These are phyloP conservation scores for Brachyopa scutellaris DNA, from an alignment of 2,888 invertebrate genomes.

Conservation along the genomic window DNA sequence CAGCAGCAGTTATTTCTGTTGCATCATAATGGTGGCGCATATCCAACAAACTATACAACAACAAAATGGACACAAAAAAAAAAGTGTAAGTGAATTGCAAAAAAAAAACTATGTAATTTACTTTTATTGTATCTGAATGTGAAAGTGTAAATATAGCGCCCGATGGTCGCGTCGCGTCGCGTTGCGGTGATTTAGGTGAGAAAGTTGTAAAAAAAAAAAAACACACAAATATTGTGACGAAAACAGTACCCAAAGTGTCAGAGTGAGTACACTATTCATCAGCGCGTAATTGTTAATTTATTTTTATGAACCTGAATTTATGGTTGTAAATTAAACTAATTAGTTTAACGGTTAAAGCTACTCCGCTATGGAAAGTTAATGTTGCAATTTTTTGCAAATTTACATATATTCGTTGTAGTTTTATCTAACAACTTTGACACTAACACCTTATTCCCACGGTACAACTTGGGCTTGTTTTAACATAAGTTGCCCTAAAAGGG, in stretches of 20 bases:
- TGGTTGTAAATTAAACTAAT: conserved; percentile 10
- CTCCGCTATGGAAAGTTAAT: no score
- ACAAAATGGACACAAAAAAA: neutral
- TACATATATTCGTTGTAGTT: no score
- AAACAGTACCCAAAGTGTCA: neutral
- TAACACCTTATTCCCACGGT: no score
- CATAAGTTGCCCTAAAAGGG: no score
- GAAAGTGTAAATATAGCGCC: conserved; percentile 54
- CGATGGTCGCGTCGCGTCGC: neutral
- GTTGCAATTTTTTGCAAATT: no score
- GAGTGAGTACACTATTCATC: neutral
- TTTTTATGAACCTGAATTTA: conserved; percentile 9
- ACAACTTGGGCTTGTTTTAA: no score
- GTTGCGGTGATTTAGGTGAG: neutral
- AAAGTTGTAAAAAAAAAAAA: conserved; percentile 23
- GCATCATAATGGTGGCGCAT: conserved; percentile 34
- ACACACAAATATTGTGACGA: no score
- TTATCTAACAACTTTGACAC: no score
- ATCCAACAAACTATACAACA: conserved; percentile 15
- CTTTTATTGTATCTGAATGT: conserved; percentile 4
- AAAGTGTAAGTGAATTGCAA: conserved; percentile 32
- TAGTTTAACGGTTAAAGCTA: no score
- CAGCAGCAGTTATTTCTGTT: neutral
- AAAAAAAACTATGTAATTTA: conserved; percentile 26
- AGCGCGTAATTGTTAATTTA: conserved; percentile 1